These are phyloP conservation scores for Albula glossodonta DNA, from an alignment of 2,113 vertebrate species.

Conservation along the genomic window DNA sequence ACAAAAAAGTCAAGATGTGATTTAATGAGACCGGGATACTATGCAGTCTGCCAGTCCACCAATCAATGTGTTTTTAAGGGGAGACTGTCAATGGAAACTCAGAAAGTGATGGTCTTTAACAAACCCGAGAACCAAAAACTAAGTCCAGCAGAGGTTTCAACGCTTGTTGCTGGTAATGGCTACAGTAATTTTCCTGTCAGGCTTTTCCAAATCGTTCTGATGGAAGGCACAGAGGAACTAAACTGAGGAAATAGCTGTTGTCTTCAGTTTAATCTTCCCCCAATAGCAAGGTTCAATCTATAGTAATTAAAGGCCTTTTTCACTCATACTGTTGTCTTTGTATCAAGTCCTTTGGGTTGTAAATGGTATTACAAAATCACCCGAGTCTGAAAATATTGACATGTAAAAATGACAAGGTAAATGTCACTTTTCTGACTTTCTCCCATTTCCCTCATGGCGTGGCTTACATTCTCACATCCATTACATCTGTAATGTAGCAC, in stretches of 20 bases:
- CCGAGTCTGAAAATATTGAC: too few species aligned
- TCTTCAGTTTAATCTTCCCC: not conserved
- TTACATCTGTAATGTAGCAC: too few species aligned
- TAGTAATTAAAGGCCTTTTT: not conserved
- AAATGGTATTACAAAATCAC: too few species aligned
- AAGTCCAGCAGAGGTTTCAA: not conserved
- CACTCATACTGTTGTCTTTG: too few species aligned
- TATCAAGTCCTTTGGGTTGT: too few species aligned
- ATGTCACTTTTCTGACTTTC: too few species aligned
- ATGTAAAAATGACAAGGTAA: too few species aligned
- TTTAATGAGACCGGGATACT: not conserved
- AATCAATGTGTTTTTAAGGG: not conserved
- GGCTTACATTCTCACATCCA: too few species aligned
- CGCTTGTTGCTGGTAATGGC: not conserved
- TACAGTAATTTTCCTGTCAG: not conserved
- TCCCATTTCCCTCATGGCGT: too few species aligned
- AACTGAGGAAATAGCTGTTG: not conserved
- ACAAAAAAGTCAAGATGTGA: not conserved
- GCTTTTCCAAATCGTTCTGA: not conserved
- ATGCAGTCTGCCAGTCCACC: not conserved
- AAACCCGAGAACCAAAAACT: not conserved
- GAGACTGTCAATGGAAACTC: not conserved
- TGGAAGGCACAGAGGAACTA: not conserved
- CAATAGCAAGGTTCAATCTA: not conserved
- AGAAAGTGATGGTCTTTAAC: not conserved